A percentile compares a stretch with the other conserved stretches of the same genome.
Conservation (phyloP, 2,797 vertebrate species). For the Lateolabrax maculatus region DNA sequence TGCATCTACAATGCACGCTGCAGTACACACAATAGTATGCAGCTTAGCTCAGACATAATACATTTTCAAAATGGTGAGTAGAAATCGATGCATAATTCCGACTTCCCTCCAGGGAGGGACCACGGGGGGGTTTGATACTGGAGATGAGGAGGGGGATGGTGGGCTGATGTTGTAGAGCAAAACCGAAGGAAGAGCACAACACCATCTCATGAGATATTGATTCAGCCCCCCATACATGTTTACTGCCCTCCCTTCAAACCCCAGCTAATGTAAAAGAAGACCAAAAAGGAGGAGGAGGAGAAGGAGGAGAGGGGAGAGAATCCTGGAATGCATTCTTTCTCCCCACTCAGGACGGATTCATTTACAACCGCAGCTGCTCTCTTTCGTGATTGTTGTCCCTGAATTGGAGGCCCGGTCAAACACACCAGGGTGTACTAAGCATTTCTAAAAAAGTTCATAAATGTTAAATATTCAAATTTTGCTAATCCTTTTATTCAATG, state of each 20-base stretch:
- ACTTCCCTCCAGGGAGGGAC: conserved; percentile 45
- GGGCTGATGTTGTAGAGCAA: conserved; percentile 40
- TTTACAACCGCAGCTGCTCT: conserved; percentile 61
- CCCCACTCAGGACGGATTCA: conserved; percentile 35
- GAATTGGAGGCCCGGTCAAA: conserved; percentile 14
- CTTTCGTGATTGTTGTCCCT: conserved; percentile 19
- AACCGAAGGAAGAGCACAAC: conserved; percentile 27
- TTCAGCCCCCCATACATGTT: conserved; percentile 52
- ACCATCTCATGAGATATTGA: conserved; percentile 64
- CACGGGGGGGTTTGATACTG: neutral
- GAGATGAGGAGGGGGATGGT: conserved; percentile 50
- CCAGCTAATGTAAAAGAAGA: conserved; percentile 53
- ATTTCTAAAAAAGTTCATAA: conserved; percentile 26
- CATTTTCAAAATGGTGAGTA: conserved; percentile 34
- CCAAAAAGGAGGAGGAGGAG: conserved; percentile 16
- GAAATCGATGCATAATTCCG: conserved; percentile 76
- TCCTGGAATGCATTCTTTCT: conserved; percentile 57
- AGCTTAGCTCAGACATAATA: conserved; percentile 35
- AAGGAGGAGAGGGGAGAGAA: conserved; percentile 19
- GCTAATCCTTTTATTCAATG: conserved; percentile 1
- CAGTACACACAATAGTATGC: conserved; percentile 19
- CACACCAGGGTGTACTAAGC: conserved; percentile 1
- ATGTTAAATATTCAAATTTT: conserved; percentile 29
- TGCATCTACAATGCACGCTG: neutral
- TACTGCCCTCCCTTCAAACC: conserved; percentile 39